Evolutionary conservation across 2,113 vertebrate species (phyloP).

Genomic region (Sialia sialis): DNA sequence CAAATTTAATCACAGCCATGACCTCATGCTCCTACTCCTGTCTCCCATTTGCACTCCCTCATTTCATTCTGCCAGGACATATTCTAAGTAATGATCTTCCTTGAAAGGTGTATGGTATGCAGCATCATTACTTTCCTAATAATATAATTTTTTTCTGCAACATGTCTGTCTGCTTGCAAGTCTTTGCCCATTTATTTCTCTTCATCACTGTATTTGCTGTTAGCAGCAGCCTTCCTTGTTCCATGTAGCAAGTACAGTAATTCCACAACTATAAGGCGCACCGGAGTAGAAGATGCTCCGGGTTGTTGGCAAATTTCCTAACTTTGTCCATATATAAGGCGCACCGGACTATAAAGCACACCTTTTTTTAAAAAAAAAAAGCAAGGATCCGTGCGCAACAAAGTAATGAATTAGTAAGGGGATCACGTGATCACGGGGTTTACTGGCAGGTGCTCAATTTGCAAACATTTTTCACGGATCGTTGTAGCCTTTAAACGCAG

Average conservation of each 20-base stretch:
- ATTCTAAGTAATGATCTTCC: background rate
- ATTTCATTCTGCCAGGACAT: background rate
- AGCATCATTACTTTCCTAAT: background rate
- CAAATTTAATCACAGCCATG: background rate
- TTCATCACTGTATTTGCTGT: background rate
- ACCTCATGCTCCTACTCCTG: background rate
- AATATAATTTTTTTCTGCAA: background rate
- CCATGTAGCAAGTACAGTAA: fast-evolving
- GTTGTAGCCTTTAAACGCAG: too few relatives aligned
- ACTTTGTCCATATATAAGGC: too few relatives aligned
- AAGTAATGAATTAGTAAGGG: too few relatives aligned
- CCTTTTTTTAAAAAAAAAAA: too few relatives aligned
- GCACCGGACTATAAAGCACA: too few relatives aligned
- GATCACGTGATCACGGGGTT: too few relatives aligned
- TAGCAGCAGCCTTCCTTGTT: background rate
- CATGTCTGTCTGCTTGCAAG: background rate
- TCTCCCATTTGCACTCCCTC: background rate
- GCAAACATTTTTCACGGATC: too few relatives aligned
- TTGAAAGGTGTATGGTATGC: background rate
- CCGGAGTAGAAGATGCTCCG: too few relatives aligned
- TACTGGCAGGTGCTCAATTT: too few relatives aligned
- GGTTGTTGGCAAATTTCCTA: too few relatives aligned
- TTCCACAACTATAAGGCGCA: too few relatives aligned
- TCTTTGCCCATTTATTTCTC: background rate
- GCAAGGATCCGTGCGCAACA: too few relatives aligned